Base-by-base conservation (phyloP, 2,113 vertebrate genomes). In the Tor tambroides region DNA sequence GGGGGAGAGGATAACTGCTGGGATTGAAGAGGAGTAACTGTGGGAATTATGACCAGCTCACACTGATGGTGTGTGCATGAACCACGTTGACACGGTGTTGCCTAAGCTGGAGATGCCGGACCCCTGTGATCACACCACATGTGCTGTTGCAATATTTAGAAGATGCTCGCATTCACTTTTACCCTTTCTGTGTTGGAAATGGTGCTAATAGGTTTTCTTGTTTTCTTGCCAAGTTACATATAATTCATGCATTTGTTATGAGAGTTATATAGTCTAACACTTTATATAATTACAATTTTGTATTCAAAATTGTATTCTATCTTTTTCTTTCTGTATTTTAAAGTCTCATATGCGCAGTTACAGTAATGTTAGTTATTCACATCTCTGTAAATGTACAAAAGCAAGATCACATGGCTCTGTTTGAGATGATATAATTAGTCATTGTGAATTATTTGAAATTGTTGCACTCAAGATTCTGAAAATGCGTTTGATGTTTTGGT, bases 401-500 rank as follows among this genome's bases (percentile, higher is more conserved):
- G 71, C 30, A 35, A 49, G 63, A 23, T 78, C 83, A 30, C 21
- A 21, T 69, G 51, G 71, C 74, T 85, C 46, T 75, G 65, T 85
- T 67, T 78, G 8, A 74, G 75, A 85, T 46, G 46, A 67, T 56
- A 80, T 85, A 85, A 78, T 19, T 17, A 54, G 65, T 65, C 83
- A 61, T 80, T 71, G 30, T 84, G 80, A 77, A 76, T 89, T 82
- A 78, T 90, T 84, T 71, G 56, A 77, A 86, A 87, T 83, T 30
- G 71, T 32, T 83, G 67, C 80, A 23, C 83, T 84, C 21, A 28
- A 30, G 41, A 41, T 80, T 87, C 41, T 49, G 26, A 72, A 83
- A 88, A 83, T 83, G 84, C 59, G 72, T 85, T 89, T 90, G 87
- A 89, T 85, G 90, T 88, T 88, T 89, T 61, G 77, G 86, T 88